Evolutionary conservation across 2,113 vertebrate species (phyloP).

Genomic region (Polyodon spathula): DNA sequence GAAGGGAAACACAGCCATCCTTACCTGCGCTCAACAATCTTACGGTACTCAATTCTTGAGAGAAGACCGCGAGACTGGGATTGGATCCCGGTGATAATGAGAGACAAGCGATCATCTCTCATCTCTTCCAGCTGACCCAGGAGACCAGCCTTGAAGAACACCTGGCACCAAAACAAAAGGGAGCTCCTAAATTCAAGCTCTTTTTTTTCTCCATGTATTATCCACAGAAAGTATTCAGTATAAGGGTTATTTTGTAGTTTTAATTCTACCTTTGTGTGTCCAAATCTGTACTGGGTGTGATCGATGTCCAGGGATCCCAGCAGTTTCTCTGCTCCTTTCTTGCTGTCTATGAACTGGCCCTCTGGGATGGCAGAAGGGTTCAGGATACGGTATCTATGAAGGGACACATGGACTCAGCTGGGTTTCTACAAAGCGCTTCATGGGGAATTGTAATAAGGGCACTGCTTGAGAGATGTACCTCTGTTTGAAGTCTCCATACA

Average conservation of each 20-base stretch:
- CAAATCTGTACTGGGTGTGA: constrained; percentile 74
- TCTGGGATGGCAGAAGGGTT: constrained; percentile 44
- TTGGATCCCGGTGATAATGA: constrained; percentile 79
- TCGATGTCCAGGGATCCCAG: constrained; percentile 67
- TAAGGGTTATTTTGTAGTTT: neutral
- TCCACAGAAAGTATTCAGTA: neutral
- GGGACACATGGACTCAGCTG: neutral
- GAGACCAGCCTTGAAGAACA: constrained; percentile 75
- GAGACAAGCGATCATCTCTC: constrained; percentile 75
- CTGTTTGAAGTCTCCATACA: constrained; percentile 78
- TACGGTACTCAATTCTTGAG: constrained; percentile 76
- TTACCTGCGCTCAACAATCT: constrained; percentile 77
- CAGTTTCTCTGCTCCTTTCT: constrained; percentile 66
- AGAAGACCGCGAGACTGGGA: constrained; percentile 71
- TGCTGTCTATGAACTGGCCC: constrained; percentile 87
- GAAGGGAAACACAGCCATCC: constrained; percentile 1
- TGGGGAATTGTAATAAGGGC: neutral
- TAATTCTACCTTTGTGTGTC: constrained; percentile 72
- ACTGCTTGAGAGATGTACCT: constrained; percentile 38
- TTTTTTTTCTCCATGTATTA: too few species aligned
- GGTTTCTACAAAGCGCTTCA: neutral
- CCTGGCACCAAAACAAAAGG: constrained; percentile 27
- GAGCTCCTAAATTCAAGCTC: neutral
- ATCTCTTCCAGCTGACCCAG: constrained; percentile 80
- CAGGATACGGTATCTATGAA: constrained; percentile 53